These are phyloP conservation scores for Allolobophora icterica DNA, from an alignment of 2,888 invertebrate species.

Conservation along the genomic window DNA sequence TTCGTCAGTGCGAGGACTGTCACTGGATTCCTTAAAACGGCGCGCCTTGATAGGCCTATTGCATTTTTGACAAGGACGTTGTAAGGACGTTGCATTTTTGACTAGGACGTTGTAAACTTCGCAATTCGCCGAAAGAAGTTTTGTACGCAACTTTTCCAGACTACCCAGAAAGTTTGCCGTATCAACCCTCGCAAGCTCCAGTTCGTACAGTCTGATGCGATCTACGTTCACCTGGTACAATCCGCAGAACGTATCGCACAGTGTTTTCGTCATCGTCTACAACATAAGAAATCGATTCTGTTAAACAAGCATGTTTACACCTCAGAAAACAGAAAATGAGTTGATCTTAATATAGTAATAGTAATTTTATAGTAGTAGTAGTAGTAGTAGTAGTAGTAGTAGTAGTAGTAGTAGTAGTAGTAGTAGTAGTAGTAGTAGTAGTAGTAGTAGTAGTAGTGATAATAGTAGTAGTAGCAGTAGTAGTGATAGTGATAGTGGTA, in stretches of 20 bases:
- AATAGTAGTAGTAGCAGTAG: no score
- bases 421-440: constrained; percentile 1
- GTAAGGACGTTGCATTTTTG: no score
- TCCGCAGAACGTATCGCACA: background rate
- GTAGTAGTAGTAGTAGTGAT: background rate
- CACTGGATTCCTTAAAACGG: background rate
- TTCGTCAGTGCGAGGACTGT: no score
- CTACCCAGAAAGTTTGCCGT: no score
- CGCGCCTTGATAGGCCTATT: background rate
- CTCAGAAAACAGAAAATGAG: background rate
- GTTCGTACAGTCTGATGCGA: no score
- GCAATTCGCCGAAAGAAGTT: background rate
- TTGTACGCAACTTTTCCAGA: background rate
- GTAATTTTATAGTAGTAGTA: background rate
- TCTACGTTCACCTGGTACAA: background rate
- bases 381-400: background rate
- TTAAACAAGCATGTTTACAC: background rate
- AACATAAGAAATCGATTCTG: background rate
- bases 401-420: constrained; percentile 1
- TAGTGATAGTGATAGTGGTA: no score
- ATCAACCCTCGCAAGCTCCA: no score
- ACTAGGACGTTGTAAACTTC: background rate
- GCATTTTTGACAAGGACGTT: background rate
- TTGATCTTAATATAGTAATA: background rate
- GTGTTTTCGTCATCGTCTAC: background rate